Conservation (phyloP, 2,113 vertebrate species). For the Eclectus roratus region DNA sequence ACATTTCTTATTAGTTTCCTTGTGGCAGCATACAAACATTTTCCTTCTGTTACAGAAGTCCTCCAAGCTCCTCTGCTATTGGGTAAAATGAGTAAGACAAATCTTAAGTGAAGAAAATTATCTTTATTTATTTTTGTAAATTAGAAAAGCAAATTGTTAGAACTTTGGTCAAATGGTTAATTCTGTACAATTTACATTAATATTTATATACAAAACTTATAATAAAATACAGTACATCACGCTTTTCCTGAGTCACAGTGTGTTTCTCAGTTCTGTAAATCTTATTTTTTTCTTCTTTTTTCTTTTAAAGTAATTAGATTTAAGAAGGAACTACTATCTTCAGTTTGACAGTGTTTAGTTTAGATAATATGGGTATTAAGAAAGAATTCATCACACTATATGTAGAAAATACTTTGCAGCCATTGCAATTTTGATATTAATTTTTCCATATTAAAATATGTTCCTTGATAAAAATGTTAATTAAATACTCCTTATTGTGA, state of each 20-base stretch:
- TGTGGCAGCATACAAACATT: neutral
- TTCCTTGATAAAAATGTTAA: conserved; percentile 64
- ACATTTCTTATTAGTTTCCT: neutral
- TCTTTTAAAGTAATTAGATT: conserved; percentile 35
- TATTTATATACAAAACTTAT: conserved; percentile 78
- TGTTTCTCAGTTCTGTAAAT: conserved; percentile 60
- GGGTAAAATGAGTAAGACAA: conserved; percentile 42
- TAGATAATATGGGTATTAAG: conserved; percentile 54
- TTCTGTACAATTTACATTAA: conserved; percentile 80
- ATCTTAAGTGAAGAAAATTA: conserved; percentile 75
- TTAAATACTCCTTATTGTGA: conserved; percentile 32
- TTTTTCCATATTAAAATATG: conserved; percentile 72
- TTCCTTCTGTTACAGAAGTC: neutral
- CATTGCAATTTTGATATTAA: conserved; percentile 35
- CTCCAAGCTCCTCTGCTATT: neutral
- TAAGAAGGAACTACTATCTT: conserved; percentile 32
- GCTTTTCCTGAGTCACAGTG: conserved; percentile 62
- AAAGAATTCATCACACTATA: conserved; percentile 34
- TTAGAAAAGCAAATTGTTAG: conserved; percentile 80
- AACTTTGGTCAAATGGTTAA: conserved; percentile 73
- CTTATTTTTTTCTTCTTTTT: neutral
- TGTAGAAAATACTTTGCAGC: conserved; percentile 66
- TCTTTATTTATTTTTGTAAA: conserved; percentile 84
- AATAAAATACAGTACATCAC: conserved; percentile 78
- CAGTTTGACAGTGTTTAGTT: conserved; percentile 52